phyloP scores from a whole-genome alignment of 2,797 vertebrate genomes.

The Borostomias antarcticus region DNA sequence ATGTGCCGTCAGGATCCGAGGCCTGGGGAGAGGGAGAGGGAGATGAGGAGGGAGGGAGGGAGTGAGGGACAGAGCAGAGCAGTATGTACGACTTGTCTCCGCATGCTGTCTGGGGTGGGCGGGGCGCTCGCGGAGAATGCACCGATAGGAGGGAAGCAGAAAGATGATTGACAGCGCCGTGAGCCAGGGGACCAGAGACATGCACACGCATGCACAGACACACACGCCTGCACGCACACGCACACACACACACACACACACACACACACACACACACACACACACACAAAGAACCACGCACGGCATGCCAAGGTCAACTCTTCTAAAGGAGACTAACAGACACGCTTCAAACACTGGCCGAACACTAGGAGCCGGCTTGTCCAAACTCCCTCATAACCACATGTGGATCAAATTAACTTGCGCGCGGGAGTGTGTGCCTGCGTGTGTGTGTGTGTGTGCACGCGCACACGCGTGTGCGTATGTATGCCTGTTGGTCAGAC shows the following conservation, averaged over 20 bases:
- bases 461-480: conserved; percentile 18
- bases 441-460: neutral
- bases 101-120: neutral
- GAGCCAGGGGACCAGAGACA: too few relatives aligned
- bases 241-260: neutral
- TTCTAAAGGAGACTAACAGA: conserved; percentile 32
- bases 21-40: conserved; percentile 15
- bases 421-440: conserved; percentile 11
- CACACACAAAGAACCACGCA: conserved; percentile 5
- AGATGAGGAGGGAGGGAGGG: neutral
- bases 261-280: conserved; percentile 9
- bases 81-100: neutral
- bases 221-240: neutral
- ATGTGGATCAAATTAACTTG: conserved; percentile 63
- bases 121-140: too few relatives aligned
- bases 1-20: conserved; percentile 29
- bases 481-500: conserved; percentile 37
- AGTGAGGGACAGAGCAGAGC: neutral
- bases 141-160: neutral
- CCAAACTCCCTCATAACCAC: conserved; percentile 47
- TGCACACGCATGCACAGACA: conserved; percentile 6
- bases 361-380: conserved; percentile 23
- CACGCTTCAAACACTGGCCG: conserved; percentile 23
- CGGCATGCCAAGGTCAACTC: neutral
- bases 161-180: neutral